A percentile compares a stretch with the other conserved stretches of the same genome.
Conservation (phyloP, 2,888 invertebrate species). For the Scaptomyza caliginosa region DNA sequence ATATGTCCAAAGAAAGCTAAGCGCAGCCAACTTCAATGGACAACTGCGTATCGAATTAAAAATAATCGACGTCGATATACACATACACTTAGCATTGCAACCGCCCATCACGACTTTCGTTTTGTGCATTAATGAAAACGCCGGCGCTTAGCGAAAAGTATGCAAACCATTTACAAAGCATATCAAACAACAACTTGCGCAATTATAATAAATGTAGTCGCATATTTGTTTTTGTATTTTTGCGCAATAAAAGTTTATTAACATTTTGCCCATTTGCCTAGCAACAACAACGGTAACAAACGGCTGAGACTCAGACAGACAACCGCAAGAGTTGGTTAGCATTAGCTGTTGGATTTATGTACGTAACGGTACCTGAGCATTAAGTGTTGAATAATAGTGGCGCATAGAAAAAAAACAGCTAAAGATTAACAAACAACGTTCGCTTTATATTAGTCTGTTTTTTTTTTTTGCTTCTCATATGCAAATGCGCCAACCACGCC, state of each 20-base stretch:
- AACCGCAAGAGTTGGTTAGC: conserved; percentile 68
- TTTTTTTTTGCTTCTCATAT: conserved; percentile 41
- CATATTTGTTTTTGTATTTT: conserved; percentile 28
- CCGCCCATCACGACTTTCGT: conserved; percentile 41
- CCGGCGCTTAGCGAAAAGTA: conserved; percentile 8
- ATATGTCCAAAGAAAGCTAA: conserved; percentile 11
- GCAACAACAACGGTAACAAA: conserved; percentile 47
- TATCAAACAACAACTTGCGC: conserved; percentile 49
- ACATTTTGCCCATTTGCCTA: conserved; percentile 71
- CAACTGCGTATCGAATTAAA: conserved; percentile 15
- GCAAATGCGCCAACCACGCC: conserved; percentile 65
- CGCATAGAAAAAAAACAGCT: conserved; percentile 33
- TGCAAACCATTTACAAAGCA: conserved; percentile 48
- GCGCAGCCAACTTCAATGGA: conserved; percentile 23
- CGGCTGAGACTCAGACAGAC: conserved; percentile 41
- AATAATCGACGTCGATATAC: conserved; percentile 18
- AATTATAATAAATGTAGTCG: conserved; percentile 65
- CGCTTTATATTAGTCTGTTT: conserved; percentile 38
- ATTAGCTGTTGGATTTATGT: conserved; percentile 50
- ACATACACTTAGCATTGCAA: not conserved
- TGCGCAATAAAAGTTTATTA: conserved; percentile 74
- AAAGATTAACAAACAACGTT: conserved; percentile 62
- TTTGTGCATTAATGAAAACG: conserved; percentile 28
- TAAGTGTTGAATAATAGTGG: conserved; percentile 73
- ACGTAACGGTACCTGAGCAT: conserved; percentile 73